Conservation (phyloP, 2,113 vertebrate species). For the Serilophus lunatus region DNA sequence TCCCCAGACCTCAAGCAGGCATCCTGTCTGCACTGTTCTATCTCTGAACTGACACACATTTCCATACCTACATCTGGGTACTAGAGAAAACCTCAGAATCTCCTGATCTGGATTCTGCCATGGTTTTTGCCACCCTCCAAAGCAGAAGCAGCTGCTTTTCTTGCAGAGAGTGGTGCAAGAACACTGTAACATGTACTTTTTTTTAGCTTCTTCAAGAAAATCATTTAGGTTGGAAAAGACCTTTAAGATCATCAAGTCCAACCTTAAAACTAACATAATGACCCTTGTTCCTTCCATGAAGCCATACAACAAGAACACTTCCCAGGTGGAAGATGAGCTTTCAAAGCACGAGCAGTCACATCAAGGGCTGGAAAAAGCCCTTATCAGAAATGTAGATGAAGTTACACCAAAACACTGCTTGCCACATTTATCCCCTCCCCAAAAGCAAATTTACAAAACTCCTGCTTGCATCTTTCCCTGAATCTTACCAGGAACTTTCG, state of each 20-base stretch:
- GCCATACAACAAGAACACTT: not conserved
- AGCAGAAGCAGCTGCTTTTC: not conserved
- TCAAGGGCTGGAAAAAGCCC: not conserved
- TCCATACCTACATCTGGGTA: rapidly evolving
- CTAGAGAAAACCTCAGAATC: not conserved
- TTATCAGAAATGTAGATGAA: not conserved
- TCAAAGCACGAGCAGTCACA: not conserved
- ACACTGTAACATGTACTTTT: rapidly evolving
- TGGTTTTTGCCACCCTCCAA: not conserved
- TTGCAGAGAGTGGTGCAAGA: not conserved
- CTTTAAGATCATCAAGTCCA: not conserved
- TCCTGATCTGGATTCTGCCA: not conserved
- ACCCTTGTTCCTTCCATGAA: not conserved
- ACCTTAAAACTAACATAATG: not conserved
- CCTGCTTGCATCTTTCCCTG: not conserved
- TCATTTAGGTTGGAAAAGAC: not conserved
- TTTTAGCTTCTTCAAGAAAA: not conserved
- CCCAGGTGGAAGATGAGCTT: not conserved
- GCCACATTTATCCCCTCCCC: not conserved
- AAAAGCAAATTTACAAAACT: not conserved
- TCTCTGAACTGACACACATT: not conserved
- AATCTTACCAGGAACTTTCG: not conserved
- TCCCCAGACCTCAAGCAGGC: not conserved
- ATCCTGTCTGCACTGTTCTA: not conserved
- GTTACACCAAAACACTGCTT: not conserved